Percentiles rank a stretch among this genome's conserved stretches.
phyloP scores from a whole-genome alignment of 2,888 invertebrate species.

The Mythimna impura region DNA sequence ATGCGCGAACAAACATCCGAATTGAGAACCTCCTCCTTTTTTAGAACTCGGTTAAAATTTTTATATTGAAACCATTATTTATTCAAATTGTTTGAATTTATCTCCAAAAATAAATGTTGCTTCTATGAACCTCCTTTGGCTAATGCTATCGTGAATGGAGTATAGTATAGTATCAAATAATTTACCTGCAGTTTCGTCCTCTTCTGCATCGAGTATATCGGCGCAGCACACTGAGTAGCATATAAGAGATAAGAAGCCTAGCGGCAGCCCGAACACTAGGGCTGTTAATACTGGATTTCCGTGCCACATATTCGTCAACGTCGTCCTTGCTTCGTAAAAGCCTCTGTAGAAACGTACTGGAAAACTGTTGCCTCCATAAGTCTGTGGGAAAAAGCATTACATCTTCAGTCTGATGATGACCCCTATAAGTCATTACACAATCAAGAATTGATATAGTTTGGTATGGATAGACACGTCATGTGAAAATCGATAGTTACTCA shows the following conservation, averaged over 20 bases:
- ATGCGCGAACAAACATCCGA: too few relatives aligned
- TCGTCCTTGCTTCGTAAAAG: slow-evolving; percentile 95
- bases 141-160: too few relatives aligned
- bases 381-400: slow-evolving; percentile 84
- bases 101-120: too few relatives aligned
- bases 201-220: slow-evolving; percentile 97
- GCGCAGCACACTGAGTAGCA: slow-evolving; percentile 99
- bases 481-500: not conserved
- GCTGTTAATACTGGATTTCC: slow-evolving; percentile 98
- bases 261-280: slow-evolving; percentile 97
- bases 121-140: too few relatives aligned
- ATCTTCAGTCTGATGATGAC: slow-evolving; percentile 8
- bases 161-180: not conserved
- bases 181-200: slow-evolving; percentile 91
- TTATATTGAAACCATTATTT: too few relatives aligned
- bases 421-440: not conserved
- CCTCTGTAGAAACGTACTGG: slow-evolving; percentile 94
- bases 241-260: slow-evolving; percentile 97
- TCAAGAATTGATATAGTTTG: not conserved
- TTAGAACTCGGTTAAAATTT: too few relatives aligned
- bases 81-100: too few relatives aligned
- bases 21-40: too few relatives aligned
- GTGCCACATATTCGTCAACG: slow-evolving; percentile 96
- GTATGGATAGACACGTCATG: not conserved
- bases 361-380: slow-evolving; percentile 96